Evolutionary conservation across 2,113 vertebrate genomes (phyloP).

Genomic region (Monopterus albus): DNA sequence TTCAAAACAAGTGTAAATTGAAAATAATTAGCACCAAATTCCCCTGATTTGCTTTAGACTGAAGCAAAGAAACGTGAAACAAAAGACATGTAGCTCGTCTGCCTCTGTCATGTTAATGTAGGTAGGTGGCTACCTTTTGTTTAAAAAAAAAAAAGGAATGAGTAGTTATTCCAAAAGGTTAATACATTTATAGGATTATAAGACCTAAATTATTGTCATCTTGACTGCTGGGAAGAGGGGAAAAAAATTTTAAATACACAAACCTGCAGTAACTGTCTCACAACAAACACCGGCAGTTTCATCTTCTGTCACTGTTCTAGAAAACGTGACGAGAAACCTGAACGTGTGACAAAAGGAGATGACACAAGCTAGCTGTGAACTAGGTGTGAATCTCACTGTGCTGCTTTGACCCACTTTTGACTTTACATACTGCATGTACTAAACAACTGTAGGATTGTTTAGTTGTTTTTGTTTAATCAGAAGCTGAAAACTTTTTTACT

Average conservation of each 20-base stretch:
- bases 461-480: conserved; percentile 34
- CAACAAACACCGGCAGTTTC: not conserved
- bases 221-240: not conserved
- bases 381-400: conserved; percentile 21
- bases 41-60: conserved; percentile 12
- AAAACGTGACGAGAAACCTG: not conserved
- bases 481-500: conserved; percentile 68
- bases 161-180: too few species aligned
- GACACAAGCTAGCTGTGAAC: conserved; percentile 18
- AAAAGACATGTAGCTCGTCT: too few species aligned
- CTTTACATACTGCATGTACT: conserved; percentile 67
- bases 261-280: not conserved
- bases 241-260: not conserved
- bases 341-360: not conserved
- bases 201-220: conserved; percentile 42
- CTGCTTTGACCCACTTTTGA: conserved; percentile 39
- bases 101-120: conserved; percentile 16
- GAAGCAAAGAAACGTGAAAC: too few species aligned
- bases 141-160: conserved; percentile 44
- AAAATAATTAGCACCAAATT: conserved; percentile 4
- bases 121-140: conserved; percentile 18
- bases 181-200: conserved; percentile 27
- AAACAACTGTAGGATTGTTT: conserved; percentile 45
- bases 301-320: not conserved
- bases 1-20: conserved; percentile 9